A percentile compares a stretch with the other conserved stretches of the same genome.
These are phyloP conservation scores for Apodemia mormo DNA, from an alignment of 2,888 invertebrate species.

Conservation along the genomic window DNA sequence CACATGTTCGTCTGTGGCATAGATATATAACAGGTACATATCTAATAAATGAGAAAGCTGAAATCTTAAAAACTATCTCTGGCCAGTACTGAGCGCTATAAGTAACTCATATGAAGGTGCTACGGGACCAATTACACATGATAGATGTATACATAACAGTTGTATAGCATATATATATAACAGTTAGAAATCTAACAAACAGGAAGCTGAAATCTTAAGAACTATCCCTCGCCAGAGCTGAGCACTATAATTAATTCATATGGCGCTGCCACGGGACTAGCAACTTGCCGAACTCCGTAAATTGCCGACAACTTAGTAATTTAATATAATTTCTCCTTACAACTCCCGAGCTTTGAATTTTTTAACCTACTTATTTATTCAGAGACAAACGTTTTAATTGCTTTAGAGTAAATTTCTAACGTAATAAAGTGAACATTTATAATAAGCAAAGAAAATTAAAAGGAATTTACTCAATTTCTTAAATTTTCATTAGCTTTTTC, in stretches of 20 bases:
- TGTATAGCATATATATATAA: too few species aligned
- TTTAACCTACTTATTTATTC: conserved; percentile 25
- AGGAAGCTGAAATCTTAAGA: conserved; percentile 35
- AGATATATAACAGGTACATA: conserved; percentile 25
- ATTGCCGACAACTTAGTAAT: conserved; percentile 30
- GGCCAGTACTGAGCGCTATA: conserved; percentile 45
- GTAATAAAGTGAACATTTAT: conserved; percentile 1
- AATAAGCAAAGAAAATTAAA: conserved; percentile 2
- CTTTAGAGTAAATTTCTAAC: conserved; percentile 9
- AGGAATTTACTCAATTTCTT: too few species aligned
- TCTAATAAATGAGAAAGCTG: conserved; percentile 31
- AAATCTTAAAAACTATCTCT: conserved; percentile 44
- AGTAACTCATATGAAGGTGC: conserved; percentile 56
- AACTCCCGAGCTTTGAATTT: conserved; percentile 24
- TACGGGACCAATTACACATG: conserved; percentile 30
- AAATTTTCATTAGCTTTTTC: too few species aligned
- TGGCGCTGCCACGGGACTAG: conserved; percentile 37
- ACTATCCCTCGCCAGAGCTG: conserved; percentile 46
- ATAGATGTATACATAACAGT: too few species aligned
- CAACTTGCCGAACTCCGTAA: conserved; percentile 37
- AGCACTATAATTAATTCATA: conserved; percentile 59
- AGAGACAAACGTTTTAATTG: conserved; percentile 19
- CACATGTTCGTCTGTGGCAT: too few species aligned
- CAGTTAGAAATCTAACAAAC: conserved; percentile 33
- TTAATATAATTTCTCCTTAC: conserved; percentile 27